Evolutionary conservation across 2,797 vertebrate species (phyloP), one percentile per base, ranked within the genome.

Genomic region (Enteromius mattozi): DNA sequence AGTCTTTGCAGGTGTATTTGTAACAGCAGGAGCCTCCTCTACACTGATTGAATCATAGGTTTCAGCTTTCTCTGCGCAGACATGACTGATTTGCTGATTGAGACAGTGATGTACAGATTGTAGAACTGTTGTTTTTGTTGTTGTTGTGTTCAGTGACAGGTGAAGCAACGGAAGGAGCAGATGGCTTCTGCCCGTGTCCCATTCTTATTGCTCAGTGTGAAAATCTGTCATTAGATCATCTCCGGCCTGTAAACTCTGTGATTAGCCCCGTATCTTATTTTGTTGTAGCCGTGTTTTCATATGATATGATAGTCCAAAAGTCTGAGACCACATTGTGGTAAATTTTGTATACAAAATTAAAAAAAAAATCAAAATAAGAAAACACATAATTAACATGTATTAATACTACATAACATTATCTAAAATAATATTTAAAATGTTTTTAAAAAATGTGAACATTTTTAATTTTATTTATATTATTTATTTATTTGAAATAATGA

Each of bases 201-300:
- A 21, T 86, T 82, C 78, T 74, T 47, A 78, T 69, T 81, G 84
- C 81, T 80, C 78, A 51, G 30, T 47, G 81, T 78, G 72, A 71
- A 87, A 78, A 87, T 83, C 87, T 88, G 83, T 78, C 76, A 80
- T 70, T 37, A 77, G 24, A 74, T 75, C 79, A 80, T 69, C 75
- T 63, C 40, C 42, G 69, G 59, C 59, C 78, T 76, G 68, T n/a
- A 69, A 75, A 83, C 65, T 42, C 63, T 76, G 13, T 9, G 27
- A 70, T 47, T 47, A 56, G 71, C 54, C 61, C 1, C 8, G 30
- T 24, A 30, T 72, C 66, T 42, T 78, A 35, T 30, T 75, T 82
- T 17, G 10, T 74, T 74, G 21, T 72, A 49, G 27, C 7, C 8
- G 0, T 37, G 42, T 82, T 56, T 45, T 82, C 19, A 21, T 30